These are phyloP conservation scores for Engraulis encrasicolus DNA, from an alignment of 2,113 vertebrate genomes.

Conservation along the genomic window DNA sequence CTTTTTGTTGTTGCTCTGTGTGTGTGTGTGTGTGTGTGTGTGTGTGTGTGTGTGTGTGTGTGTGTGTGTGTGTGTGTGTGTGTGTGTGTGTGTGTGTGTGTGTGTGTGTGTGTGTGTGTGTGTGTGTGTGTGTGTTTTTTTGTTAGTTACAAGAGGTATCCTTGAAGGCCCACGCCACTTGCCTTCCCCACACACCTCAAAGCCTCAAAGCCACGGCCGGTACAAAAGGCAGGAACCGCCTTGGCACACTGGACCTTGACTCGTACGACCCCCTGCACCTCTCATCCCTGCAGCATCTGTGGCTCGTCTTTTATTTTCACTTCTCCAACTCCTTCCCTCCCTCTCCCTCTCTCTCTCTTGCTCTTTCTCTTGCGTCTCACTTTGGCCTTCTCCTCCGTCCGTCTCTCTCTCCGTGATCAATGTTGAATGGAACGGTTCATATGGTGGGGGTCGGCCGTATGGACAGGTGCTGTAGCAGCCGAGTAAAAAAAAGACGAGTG, in stretches of 20 bases:
- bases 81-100: too few species aligned
- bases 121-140: too few species aligned
- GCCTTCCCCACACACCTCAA: neutral
- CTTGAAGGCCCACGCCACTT: neutral
- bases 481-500: neutral
- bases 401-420: too few species aligned
- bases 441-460: neutral
- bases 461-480: neutral
- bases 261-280: neutral
- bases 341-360: neutral
- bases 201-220: neutral
- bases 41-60: too few species aligned
- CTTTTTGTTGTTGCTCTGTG: constrained; percentile 8
- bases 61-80: too few species aligned
- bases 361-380: neutral
- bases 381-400: neutral
- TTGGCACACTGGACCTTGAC: neutral
- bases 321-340: too few species aligned
- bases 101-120: too few species aligned
- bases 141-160: neutral
- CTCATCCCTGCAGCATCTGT: neutral
- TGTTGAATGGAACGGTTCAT: neutral
- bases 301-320: neutral
- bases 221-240: constrained; percentile 7
- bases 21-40: too few species aligned